Base-by-base conservation (phyloP, 2,113 vertebrate genomes). In the Burhinus oedicnemus region DNA sequence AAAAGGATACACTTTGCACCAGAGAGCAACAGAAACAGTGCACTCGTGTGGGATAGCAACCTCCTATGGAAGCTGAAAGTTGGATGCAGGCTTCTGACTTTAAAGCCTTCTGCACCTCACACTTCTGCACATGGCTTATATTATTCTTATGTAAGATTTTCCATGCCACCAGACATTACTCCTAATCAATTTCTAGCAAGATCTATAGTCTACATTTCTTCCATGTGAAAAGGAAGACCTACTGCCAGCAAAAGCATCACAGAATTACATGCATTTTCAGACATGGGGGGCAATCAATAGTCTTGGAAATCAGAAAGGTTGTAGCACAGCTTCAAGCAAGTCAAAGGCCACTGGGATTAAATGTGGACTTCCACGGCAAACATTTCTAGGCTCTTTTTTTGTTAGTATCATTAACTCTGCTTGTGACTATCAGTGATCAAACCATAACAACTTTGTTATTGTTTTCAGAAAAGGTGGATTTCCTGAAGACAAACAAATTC, bases 221-320 rank as follows among this genome's bases (percentile, higher is more conserved):
- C 49, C 36, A 57, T 4, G 16, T 29, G 21, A 88, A 72, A 61
- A 81, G 32, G 42, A 85, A 89, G 61, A 81, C 25, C 40, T 71
- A 83, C 6, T 78, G 44, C 36, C 54, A 55, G 49, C 65, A 71
- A 87, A 81, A 83, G 55, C 71, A 71, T 36, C 38, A 44, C 29
- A 52, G 26, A 91, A 97, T 92, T 66, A 86, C 83, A 87, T 52
- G 47, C 20, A 25, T 72, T 95, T 95, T 91, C 81, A 81, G 65
- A 82, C 27, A 64, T 5, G 8, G 32, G 12, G 25, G 13, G 36
- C 36, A 84, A 81, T 89, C 69, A 57, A 62, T 51, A 83, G 18
- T 36, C 65, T 36, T 34, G 38, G 47, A 86, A 91, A 88, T 68
- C 55, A 79, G 52, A 89, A 87, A 75, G 55, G 52, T 2, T 54